These are phyloP conservation scores for Pandemis corylana DNA, from an alignment of 2,888 invertebrate species.

Conservation along the genomic window DNA sequence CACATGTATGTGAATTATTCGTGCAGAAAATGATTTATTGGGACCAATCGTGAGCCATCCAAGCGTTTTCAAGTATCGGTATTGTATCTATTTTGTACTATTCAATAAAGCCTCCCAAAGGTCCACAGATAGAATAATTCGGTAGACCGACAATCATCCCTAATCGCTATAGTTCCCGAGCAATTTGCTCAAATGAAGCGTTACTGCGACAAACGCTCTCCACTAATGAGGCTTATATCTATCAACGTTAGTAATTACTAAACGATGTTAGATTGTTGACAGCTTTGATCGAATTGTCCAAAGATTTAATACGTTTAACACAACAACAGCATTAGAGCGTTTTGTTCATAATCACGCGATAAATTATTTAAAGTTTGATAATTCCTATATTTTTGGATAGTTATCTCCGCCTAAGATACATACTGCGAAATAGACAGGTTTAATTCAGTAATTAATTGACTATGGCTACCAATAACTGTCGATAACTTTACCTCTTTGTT, in stretches of 20 bases:
- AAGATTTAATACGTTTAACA: not conserved
- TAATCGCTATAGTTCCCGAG: constrained; percentile 70
- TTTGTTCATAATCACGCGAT: not conserved
- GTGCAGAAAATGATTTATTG: not conserved
- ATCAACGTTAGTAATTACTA: constrained; percentile 51
- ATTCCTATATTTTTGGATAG: too few species aligned
- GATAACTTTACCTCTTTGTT: too few species aligned
- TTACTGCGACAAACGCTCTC: constrained; percentile 61
- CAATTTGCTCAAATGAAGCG: constrained; percentile 73
- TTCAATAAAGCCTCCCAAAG: constrained; percentile 11
- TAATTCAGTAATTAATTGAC: too few species aligned
- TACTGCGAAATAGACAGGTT: too few species aligned
- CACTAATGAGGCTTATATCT: constrained; percentile 69
- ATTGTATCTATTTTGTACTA: constrained; percentile 4
- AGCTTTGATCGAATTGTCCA: not conserved
- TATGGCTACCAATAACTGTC: too few species aligned
- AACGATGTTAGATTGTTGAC: constrained; percentile 21
- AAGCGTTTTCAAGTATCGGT: not conserved
- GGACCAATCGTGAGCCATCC: not conserved
- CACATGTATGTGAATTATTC: not conserved
- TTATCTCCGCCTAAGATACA: too few species aligned
- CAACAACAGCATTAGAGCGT: not conserved
- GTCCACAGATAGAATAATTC: constrained; percentile 57
- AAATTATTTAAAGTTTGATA: not conserved
- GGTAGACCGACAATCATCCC: constrained; percentile 72